Base-by-base conservation (phyloP, 2,797 vertebrate genomes). In the Tiaroga cobitis region DNA sequence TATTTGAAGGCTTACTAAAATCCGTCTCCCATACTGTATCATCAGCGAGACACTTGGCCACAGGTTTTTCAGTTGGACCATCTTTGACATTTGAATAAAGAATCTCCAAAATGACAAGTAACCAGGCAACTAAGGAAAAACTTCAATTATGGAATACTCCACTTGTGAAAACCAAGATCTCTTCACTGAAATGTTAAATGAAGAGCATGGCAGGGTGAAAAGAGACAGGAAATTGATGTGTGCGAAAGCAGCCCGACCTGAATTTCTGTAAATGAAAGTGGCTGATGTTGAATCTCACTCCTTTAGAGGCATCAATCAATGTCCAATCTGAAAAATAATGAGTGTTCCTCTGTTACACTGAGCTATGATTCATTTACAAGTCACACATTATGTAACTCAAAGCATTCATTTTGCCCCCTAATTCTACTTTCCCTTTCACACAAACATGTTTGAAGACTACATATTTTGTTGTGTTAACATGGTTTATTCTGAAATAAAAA, bases 271-370 rank as follows among this genome's bases (percentile, higher is more conserved):
- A 87, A 81, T 76, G 77, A 69, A 80, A 84, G 72, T 8, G 29
- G 8, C 49, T 37, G 63, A 41, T 26, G 82, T 37, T 54, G 46
- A 74, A 68, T 29, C 34, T 21, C 56, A 68, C 63, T 80, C 15
- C 34, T 63, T 10, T 8, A 74, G 80, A 85, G 41, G 68, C 29
- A 85, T 80, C 83, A 85, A 74, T 85, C 83, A 82, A 70, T 61
- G 61, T 87, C 46, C 15, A 51, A 81, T 84, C 49, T 65, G 24
- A 84, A 77, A 63, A 49, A 84, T 61, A 81, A 79, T 26, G 67
- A 79, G 29, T 59, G n/a, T 72, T 79, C 41, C 54, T 56, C 49
- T 69, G 26, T 51, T 59, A 41, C 26, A 39, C 76, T 80, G 29
- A 67, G 65, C 4, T 68, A 34, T 68, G 77, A 76, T 81, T 49